Evolutionary conservation across 2,888 invertebrate species (phyloP).

Genomic region (Stenotaenia linearis): DNA sequence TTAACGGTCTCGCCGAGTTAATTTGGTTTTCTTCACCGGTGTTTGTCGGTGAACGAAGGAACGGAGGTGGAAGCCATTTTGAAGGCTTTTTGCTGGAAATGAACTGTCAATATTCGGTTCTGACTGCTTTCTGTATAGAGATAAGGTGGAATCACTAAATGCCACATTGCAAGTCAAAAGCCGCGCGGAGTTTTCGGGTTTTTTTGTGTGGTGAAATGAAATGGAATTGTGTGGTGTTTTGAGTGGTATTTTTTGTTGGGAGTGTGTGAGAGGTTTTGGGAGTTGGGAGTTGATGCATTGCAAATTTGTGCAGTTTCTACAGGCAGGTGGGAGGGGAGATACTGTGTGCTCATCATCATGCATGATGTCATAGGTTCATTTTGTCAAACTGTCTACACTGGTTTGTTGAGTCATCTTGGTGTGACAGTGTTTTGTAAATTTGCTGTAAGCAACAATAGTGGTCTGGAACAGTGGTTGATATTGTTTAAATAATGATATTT

Average conservation of each 20-base stretch:
- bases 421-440: neutral
- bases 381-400: neutral
- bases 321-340: neutral
- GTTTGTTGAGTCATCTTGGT: neutral
- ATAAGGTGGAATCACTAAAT: constrained; percentile 3
- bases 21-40: too few relatives aligned
- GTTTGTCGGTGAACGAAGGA: too few relatives aligned
- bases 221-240: too few relatives aligned
- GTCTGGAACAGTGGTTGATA: neutral
- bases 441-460: neutral
- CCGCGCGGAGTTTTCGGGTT: neutral
- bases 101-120: neutral
- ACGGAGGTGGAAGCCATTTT: neutral
- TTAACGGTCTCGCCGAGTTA: too few relatives aligned
- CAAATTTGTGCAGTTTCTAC: neutral
- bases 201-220: neutral
- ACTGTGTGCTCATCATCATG: neutral
- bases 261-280: neutral
- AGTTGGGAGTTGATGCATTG: neutral
- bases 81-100: neutral
- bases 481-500: neutral
- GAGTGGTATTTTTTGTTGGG: neutral
- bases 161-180: constrained; percentile 9
- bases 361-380: neutral
- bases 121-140: neutral